Base-by-base conservation (phyloP, 2,113 vertebrate genomes). In the Ranitomeya variabilis region DNA sequence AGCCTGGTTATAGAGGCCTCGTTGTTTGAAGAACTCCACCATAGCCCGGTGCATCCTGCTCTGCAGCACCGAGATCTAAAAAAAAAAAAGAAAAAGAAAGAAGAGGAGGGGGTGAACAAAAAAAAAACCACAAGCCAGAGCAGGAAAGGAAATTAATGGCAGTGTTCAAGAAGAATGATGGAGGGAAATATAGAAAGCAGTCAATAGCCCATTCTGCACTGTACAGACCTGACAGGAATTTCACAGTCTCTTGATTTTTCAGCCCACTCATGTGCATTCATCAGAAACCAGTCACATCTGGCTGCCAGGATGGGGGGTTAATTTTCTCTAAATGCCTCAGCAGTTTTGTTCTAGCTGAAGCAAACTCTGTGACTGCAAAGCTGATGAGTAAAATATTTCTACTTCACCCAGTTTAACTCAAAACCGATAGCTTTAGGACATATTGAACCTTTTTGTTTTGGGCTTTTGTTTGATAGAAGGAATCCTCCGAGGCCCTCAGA, bases 271-370 rank as follows among this genome's bases (percentile, higher is more conserved):
- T 99, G 98, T 96, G 98, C 97, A 99, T 95, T 99, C 97, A 95
- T 97, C 97, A 97, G 98, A 98, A 99, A 97, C 98, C 97, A 99
- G 98, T 97, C 98, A 99, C 98, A 99, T 99, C 98, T 99, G 98
- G 98, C 98, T 97, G 97, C 98, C 97, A 99, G 97, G 97, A 99
- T 99, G 98, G 98, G 98, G 98, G 98, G 98, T 99, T 99, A 99
- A 99, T 99, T 99, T 99, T 99, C 98, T 99, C 98, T 99, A 97
- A 99, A 99, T 99, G 98, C 98, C 98, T 99, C 98, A 99, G 97
- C 97, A 97, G 97, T 99, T 99, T 98, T 99, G 98, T 99, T 99
- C 98, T 99, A 97, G 98, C 97, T 96, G 97, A 99, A 96, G 98
- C 98, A 99, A 98, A 99, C 96, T 98, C 97, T 98, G 97, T 99